A percentile compares a stretch with the other conserved stretches of the same genome.
Conservation (phyloP, 2,797 vertebrate genomes). For the Phataginus tricuspis region DNA sequence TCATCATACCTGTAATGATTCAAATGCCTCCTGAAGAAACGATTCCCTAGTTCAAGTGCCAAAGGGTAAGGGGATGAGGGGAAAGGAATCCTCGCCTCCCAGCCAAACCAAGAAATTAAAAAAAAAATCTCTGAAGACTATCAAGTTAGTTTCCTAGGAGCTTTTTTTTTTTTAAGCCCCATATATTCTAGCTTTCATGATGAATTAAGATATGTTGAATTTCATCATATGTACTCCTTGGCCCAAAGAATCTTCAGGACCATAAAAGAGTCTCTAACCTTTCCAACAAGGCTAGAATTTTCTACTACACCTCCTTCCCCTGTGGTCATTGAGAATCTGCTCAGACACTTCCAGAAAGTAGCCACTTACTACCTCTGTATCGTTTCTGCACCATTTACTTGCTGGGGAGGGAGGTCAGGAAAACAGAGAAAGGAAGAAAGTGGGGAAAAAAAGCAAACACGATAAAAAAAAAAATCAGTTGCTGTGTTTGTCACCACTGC, state of each 20-base stretch:
- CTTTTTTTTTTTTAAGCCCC: not conserved
- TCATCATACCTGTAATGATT: constrained; percentile 15
- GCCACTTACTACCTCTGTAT: not conserved
- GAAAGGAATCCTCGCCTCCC: not conserved
- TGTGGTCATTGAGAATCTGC: constrained; percentile 33
- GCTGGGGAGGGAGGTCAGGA: not conserved
- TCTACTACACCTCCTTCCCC: not conserved
- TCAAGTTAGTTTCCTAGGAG: constrained; percentile 41
- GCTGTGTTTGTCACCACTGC: not conserved
- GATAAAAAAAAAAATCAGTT: not conserved
- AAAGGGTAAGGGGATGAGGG: not conserved
- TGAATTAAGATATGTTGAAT: constrained; percentile 5
- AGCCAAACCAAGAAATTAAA: not conserved
- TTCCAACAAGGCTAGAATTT: constrained; percentile 34
- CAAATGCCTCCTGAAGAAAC: constrained; percentile 4
- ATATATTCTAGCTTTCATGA: constrained; percentile 1
- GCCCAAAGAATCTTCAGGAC: constrained; percentile 29
- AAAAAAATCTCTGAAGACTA: not conserved
- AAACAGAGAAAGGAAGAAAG: not conserved
- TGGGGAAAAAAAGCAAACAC: not conserved
- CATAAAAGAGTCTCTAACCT: constrained; percentile 36
- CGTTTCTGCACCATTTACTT: not conserved
- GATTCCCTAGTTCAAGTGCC: constrained; percentile 4
- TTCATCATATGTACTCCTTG: constrained; percentile 1
- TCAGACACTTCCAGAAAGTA: constrained; percentile 52